Conservation (phyloP, 2,888 invertebrate genomes). For the Trissonchulus sp. region DNA sequence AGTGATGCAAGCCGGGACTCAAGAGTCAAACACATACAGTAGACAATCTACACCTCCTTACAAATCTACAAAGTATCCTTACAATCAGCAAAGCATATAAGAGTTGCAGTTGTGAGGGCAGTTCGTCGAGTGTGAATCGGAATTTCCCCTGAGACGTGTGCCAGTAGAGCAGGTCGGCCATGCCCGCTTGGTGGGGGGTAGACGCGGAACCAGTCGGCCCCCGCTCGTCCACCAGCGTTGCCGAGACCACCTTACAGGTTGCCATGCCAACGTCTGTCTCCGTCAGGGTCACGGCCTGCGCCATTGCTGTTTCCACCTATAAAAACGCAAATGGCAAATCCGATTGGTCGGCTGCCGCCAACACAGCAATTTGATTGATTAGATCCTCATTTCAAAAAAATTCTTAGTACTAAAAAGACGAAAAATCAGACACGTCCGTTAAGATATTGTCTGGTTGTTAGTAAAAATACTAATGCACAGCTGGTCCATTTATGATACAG, state of each 20-base stretch:
- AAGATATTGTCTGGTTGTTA: no score
- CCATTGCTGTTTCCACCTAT: slow-evolving; percentile 68
- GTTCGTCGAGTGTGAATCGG: slow-evolving; percentile 76
- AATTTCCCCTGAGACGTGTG: slow-evolving; percentile 86
- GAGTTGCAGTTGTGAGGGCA: slow-evolving; percentile 85
- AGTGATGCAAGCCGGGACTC: no score
- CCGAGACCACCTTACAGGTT: slow-evolving; percentile 68
- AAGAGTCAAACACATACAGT: no score
- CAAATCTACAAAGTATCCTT: no score
- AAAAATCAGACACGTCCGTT: no score
- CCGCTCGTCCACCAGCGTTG: slow-evolving; percentile 66
- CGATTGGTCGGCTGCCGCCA: no score
- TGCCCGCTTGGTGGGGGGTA: slow-evolving; percentile 3
- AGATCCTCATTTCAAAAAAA: not conserved
- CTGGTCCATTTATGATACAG: no score
- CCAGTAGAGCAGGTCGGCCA: slow-evolving; percentile 63
- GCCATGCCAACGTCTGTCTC: slow-evolving; percentile 74
- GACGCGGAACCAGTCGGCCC: slow-evolving; percentile 22
- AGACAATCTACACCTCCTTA: no score
- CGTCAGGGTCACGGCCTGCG: slow-evolving; percentile 76
- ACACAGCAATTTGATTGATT: not conserved
- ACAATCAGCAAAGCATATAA: slow-evolving; percentile 82
- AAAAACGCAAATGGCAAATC: slow-evolving; percentile 9
- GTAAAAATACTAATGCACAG: no score
- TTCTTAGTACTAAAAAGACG: not conserved